Percentiles rank a stretch among this genome's conserved stretches.
phyloP scores from a whole-genome alignment of 2,888 invertebrate genomes.

The Pyrrhia umbra region DNA sequence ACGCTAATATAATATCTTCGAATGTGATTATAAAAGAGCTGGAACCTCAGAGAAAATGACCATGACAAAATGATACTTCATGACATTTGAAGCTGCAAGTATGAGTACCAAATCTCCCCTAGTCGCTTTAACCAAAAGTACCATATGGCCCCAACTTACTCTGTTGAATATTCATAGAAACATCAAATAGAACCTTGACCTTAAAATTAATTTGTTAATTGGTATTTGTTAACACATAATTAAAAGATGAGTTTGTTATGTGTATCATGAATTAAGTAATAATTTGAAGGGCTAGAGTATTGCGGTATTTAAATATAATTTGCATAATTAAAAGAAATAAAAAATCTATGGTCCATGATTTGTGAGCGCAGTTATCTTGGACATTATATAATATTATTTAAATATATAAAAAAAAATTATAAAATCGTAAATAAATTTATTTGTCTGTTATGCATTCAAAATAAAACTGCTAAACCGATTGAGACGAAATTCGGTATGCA shows the following conservation, averaged over 20 bases:
- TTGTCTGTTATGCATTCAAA: too few species aligned
- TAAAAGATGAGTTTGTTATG: slow-evolving; percentile 33
- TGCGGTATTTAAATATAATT: slow-evolving; percentile 1
- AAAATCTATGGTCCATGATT: not conserved
- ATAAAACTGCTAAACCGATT: too few species aligned
- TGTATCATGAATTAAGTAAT: slow-evolving; percentile 27
- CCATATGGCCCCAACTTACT: slow-evolving; percentile 22
- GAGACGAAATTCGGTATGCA: too few species aligned
- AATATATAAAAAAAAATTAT: too few species aligned
- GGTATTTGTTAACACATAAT: slow-evolving; percentile 34
- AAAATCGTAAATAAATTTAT: too few species aligned
- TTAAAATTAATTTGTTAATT: slow-evolving; percentile 50
- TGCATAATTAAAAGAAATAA: slow-evolving; percentile 1
- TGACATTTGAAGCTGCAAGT: too few species aligned
- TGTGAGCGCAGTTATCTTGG: not conserved
- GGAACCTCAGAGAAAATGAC: too few species aligned
- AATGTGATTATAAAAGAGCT: too few species aligned
- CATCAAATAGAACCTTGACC: slow-evolving; percentile 44
- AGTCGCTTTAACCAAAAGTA: slow-evolving; percentile 2
- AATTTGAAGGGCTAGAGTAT: slow-evolving; percentile 18
- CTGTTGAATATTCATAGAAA: slow-evolving; percentile 51
- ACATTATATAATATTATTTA: too few species aligned
- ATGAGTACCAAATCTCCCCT: slow-evolving; percentile 4
- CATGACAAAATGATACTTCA: too few species aligned
- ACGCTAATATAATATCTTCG: too few species aligned